phyloP scores from a whole-genome alignment of 2,797 vertebrate species.

The Rhyacichthys aspro region DNA sequence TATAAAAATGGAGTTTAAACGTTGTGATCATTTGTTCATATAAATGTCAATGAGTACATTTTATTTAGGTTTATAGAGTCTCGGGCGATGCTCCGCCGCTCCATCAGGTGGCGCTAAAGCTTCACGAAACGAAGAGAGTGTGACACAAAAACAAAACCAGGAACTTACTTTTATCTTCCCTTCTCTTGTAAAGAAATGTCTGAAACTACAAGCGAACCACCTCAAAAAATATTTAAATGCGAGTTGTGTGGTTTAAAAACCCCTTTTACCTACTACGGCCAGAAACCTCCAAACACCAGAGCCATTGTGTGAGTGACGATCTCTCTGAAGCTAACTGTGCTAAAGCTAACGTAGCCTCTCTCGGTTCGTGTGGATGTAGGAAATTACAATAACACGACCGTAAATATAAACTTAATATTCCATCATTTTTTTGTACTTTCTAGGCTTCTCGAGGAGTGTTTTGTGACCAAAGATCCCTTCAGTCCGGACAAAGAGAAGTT shows the following conservation, averaged over 20 bases:
- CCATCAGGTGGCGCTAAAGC: conserved; percentile 56
- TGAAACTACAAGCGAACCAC: conserved; percentile 14
- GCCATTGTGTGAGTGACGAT: conserved; percentile 85
- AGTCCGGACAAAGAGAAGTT: conserved; percentile 84
- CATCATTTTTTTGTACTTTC: neutral
- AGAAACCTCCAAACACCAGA: conserved; percentile 85
- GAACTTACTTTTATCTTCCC: conserved; percentile 18
- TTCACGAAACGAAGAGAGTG: conserved; percentile 18
- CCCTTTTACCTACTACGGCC: conserved; percentile 83
- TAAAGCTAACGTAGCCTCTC: conserved; percentile 23
- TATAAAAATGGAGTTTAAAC: too few species aligned
- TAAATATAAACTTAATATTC: neutral
- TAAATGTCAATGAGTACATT: neutral
- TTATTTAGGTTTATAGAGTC: too few species aligned
- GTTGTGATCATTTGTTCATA: too few species aligned
- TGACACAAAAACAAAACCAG: conserved; percentile 9
- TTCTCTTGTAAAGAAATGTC: conserved; percentile 68
- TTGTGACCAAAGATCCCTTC: conserved; percentile 88
- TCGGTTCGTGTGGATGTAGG: neutral
- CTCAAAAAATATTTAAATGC: conserved; percentile 80
- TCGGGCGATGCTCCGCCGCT: conserved; percentile 25
- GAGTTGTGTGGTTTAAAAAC: conserved; percentile 82
- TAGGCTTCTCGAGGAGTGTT: conserved; percentile 90
- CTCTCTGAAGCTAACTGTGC: conserved; percentile 19
- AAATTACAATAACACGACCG: neutral